Evolutionary conservation across 2,113 vertebrate genomes (phyloP).

Genomic region (Lagopus muta): DNA sequence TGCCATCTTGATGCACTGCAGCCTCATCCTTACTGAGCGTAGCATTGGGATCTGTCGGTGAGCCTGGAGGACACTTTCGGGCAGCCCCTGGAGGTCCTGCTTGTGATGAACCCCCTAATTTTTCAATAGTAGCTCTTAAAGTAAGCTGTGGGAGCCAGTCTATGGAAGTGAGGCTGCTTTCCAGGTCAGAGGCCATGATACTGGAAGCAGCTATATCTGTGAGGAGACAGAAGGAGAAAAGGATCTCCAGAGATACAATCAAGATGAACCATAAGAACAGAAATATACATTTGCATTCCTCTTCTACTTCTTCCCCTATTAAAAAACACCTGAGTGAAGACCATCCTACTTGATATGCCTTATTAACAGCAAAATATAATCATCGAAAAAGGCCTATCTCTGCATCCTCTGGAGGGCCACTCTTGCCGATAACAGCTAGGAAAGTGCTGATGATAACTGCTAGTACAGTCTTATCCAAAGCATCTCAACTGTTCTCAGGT

Average conservation of each 20-base stretch:
- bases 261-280: background rate
- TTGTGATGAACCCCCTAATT: constrained; percentile 83
- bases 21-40: constrained; percentile 82
- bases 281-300: background rate
- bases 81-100: constrained; percentile 82
- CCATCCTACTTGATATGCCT: background rate
- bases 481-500: background rate
- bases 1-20: constrained; percentile 87
- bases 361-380: background rate
- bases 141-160: constrained; percentile 97
- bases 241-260: background rate
- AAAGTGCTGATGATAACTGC: background rate
- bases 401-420: background rate
- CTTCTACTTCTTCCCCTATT: background rate
- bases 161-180: constrained; percentile 97
- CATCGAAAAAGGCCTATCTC: background rate
- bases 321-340: background rate
- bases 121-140: constrained; percentile 91
- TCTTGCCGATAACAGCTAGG: background rate
- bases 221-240: constrained; percentile 1
- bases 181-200: constrained; percentile 91
- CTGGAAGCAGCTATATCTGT: constrained; percentile 56
- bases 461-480: background rate
- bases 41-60: constrained; percentile 81
- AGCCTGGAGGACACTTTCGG: constrained; percentile 82